phyloP scores from a whole-genome alignment of 92 coral and sea anemone genomes.

The Parazoanthus darwini region DNA sequence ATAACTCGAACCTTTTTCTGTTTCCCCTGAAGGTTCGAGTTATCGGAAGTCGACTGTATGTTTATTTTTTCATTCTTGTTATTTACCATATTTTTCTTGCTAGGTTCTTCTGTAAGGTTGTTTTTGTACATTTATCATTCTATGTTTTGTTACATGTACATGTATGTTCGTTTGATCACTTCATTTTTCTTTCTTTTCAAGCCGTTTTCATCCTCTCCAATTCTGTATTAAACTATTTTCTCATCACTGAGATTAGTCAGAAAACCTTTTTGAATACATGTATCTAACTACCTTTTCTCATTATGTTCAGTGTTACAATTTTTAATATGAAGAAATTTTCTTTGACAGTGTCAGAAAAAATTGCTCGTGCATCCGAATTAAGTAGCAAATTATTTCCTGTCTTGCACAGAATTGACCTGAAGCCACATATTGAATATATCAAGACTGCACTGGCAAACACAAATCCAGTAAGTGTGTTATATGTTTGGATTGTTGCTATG shows the following conservation, averaged over 20 bases:
- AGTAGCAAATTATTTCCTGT: neutral
- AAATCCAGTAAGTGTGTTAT: constrained; percentile 76
- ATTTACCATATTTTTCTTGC: neutral
- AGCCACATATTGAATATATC: constrained; percentile 86
- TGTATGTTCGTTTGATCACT: neutral
- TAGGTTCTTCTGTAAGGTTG: neutral
- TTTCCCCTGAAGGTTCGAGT: too few relatives aligned
- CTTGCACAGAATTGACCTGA: constrained; percentile 81
- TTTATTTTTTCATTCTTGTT: neutral
- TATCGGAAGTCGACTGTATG: too few relatives aligned
- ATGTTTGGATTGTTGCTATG: neutral
- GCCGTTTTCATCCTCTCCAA: neutral
- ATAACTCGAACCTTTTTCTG: too few relatives aligned
- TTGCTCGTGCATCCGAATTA: neutral
- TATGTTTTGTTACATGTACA: neutral
- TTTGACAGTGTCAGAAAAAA: too few relatives aligned
- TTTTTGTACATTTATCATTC: neutral
- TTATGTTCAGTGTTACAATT: neutral
- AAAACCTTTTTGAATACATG: neutral
- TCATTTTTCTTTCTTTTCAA: neutral
- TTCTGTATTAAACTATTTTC: neutral
- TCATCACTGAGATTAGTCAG: neutral
- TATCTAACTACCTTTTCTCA: neutral
- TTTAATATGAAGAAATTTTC: too few relatives aligned
- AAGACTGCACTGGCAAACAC: constrained; percentile 89